Conservation (phyloP, 2,797 vertebrate genomes). For the Microctenopoma stevenorrisi region DNA sequence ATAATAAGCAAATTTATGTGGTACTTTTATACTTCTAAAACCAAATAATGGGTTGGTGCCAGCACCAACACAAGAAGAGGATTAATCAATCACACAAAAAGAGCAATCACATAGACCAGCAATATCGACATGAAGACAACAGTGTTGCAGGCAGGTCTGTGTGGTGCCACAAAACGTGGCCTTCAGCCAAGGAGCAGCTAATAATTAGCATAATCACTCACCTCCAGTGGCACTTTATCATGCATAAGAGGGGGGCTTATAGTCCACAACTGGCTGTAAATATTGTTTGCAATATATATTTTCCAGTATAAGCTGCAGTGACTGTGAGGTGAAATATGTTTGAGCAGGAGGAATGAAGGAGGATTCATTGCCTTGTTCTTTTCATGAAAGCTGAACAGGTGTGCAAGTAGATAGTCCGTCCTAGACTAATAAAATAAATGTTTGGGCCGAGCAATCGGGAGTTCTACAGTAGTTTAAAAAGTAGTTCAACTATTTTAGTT, state of each 20-base stretch:
- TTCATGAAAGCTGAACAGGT: slow-evolving; percentile 3
- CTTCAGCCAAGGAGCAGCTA: slow-evolving; percentile 56
- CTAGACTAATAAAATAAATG: too few relatives aligned
- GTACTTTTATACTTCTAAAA: too few relatives aligned
- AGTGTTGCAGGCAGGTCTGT: too few relatives aligned
- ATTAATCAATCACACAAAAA: too few relatives aligned
- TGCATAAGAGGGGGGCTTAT: slow-evolving; percentile 47
- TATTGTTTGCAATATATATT: slow-evolving; percentile 26
- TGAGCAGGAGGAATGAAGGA: slow-evolving; percentile 20
- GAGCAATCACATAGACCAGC: too few relatives aligned
- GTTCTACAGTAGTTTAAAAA: too few relatives aligned
- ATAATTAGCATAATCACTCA: slow-evolving; percentile 74
- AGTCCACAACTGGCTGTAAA: slow-evolving; percentile 56
- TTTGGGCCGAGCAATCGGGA: not conserved
- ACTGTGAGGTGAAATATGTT: slow-evolving; percentile 17
- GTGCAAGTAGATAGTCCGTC: too few relatives aligned
- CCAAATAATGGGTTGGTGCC: too few relatives aligned
- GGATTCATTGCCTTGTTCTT: slow-evolving; percentile 11
- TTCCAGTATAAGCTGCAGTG: slow-evolving; percentile 2
- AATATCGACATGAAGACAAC: too few relatives aligned
- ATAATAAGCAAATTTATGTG: too few relatives aligned
- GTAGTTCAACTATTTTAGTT: too few relatives aligned
- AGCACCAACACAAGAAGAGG: too few relatives aligned
- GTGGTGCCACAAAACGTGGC: not conserved
- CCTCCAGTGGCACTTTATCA: slow-evolving; percentile 57